Percentiles rank a stretch among this genome's conserved stretches.
Conservation (phyloP, 2,888 invertebrate genomes). For the Dione juno region DNA sequence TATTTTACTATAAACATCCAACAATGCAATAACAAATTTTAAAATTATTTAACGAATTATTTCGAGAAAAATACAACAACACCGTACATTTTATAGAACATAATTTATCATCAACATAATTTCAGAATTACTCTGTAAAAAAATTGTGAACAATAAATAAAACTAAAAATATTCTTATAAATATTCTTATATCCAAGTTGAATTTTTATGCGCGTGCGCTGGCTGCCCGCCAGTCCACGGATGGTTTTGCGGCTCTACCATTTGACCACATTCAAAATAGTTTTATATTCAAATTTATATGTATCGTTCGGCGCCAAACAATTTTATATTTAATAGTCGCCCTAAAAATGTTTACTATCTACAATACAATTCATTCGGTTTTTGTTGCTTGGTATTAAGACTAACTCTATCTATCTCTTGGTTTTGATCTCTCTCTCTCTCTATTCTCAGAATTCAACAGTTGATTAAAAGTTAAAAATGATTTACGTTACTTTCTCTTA, state of each 20-base stretch:
- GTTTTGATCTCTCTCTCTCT: too few species aligned
- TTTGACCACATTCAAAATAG: conserved; percentile 71
- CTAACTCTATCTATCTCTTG: too few species aligned
- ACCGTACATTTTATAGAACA: conserved; percentile 22
- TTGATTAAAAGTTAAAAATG: too few species aligned
- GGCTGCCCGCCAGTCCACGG: conserved; percentile 70
- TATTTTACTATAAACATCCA: not conserved
- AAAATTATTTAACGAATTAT: conserved; percentile 9
- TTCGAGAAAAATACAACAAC: conserved; percentile 11
- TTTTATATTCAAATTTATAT: conserved; percentile 61
- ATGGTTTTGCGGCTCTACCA: conserved; percentile 70
- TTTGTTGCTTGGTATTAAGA: too few species aligned
- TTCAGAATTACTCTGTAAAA: conserved; percentile 26
- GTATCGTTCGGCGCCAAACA: conserved; percentile 43
- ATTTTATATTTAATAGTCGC: conserved; percentile 24
- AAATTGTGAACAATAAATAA: conserved; percentile 29
- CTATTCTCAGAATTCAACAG: too few species aligned
- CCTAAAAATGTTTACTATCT: conserved; percentile 9
- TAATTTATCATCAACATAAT: conserved; percentile 37
- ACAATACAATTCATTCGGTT: not conserved
- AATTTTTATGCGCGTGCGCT: conserved; percentile 56
- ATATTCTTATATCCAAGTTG: not conserved
- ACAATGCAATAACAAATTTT: not conserved
- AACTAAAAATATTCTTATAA: conserved; percentile 20
- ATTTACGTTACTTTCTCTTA: too few species aligned